These are phyloP conservation scores for Brachyalestes nurse DNA, from an alignment of 2,797 vertebrate species.

Conservation along the genomic window DNA sequence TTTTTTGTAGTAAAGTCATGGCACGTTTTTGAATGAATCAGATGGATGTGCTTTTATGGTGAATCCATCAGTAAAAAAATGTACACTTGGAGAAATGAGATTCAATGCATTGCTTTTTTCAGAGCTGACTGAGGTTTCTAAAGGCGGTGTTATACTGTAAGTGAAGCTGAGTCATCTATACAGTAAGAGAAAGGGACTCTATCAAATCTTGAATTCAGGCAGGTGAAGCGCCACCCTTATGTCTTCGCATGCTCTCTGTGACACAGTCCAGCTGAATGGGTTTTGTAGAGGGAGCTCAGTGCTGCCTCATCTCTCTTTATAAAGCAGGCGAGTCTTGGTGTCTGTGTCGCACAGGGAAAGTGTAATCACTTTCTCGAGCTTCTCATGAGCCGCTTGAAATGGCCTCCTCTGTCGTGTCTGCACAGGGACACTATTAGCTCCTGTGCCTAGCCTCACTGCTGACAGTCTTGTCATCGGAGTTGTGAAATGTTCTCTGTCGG, in stretches of 20 bases:
- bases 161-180: background rate
- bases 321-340: constrained; percentile 27
- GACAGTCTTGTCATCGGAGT: constrained; percentile 35
- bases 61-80: background rate
- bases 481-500: constrained; percentile 37
- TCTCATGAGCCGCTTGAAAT: constrained; percentile 43
- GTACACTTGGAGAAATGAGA: background rate
- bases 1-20: background rate
- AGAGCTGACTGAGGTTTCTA: background rate
- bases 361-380: constrained; percentile 42
- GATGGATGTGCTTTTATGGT: background rate
- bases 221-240: background rate
- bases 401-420: constrained; percentile 5
- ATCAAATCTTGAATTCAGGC: background rate
- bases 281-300: background rate
- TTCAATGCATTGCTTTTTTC: background rate
- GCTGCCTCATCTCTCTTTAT: constrained; percentile 46
- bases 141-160: background rate
- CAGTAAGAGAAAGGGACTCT: background rate
- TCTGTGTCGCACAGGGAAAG: constrained; percentile 27
- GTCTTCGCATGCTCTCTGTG: background rate
- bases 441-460: constrained; percentile 13
- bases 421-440: constrained; percentile 43
- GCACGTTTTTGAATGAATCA: background rate
- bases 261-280: background rate